Evolutionary conservation across 2,797 vertebrate species (phyloP), one percentile per base, ranked within the genome.

Genomic region (Gambusia yucatana): DNA sequence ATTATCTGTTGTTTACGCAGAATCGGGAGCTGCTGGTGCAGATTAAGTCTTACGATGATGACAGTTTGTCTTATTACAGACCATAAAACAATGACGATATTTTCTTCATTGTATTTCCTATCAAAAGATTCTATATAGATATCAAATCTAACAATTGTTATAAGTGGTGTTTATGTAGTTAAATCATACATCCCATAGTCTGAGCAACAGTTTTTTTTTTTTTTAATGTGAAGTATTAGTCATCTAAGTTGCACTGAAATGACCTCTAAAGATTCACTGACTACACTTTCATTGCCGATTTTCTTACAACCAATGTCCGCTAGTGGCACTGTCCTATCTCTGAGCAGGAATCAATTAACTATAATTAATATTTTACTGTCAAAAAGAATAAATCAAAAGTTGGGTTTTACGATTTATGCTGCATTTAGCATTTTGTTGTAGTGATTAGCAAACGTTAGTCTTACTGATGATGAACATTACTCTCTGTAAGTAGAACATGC

Each of bases 11-110:
- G 46, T 72, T 86, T 65, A 86, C 28, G 22, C 14, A 13, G 41
- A 11, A 57, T 8, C 11, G 33, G 33, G 63, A 80, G 46, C n/a
- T 14, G 61, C 22, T 80, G 79, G 72, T 39, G 13, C 25, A 57
- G 79, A 84, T 84, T 41, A 46, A 75, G 33, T 67, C 43, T 73
- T 55, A 33, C 57, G 52, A 78, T 20, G n/a, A 55, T 73, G 41
- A 44, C 6, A 73, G 77, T 79, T 36, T 79, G 50, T 47, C 46
- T 44, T 77, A 33, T 2, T 67, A 76, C 43, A 61, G 33, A 39
- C 11, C 39, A 20, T 76, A 59, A 50, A 28, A 36, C 1, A 61
- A 76, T 73, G 47, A 76, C 1, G 11, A 20, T 11, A 17, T 48
- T 63, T 55, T 71, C 75, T 33, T 44, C 55, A 43, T 5, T 41